phyloP scores from a whole-genome alignment of 2,113 vertebrate genomes.

The Haemorhous mexicanus region DNA sequence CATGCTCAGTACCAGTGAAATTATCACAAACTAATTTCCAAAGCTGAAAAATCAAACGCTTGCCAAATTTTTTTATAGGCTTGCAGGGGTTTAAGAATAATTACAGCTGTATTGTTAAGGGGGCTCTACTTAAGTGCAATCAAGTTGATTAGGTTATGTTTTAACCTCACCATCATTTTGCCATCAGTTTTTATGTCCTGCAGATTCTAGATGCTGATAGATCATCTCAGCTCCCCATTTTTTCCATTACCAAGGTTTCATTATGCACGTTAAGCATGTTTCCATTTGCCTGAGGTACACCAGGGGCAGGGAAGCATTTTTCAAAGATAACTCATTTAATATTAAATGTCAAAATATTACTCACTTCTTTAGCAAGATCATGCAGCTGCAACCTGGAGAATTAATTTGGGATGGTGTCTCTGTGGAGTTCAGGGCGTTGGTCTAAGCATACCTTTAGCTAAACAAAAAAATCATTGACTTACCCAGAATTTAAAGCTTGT shows the following conservation, averaged over 20 bases:
- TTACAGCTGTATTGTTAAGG: not conserved
- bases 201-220: conserved; percentile 49
- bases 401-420: conserved; percentile 68
- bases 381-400: conserved; percentile 73
- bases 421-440: conserved; percentile 64
- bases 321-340: conserved; percentile 76
- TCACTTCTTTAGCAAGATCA: conserved; percentile 73
- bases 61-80: not conserved
- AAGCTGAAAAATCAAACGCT: not conserved
- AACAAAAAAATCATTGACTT: conserved; percentile 58
- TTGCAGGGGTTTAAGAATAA: conserved; percentile 6
- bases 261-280: conserved; percentile 73
- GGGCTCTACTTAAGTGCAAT: not conserved
- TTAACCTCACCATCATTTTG: conserved; percentile 12
- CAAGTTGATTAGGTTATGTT: conserved; percentile 21
- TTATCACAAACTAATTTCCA: not conserved
- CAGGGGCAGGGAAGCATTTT: conserved; percentile 75
- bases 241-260: conserved; percentile 75
- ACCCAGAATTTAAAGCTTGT: conserved; percentile 46
- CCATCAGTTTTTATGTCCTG: conserved; percentile 20
- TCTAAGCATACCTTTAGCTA: conserved; percentile 60
- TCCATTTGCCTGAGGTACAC: conserved; percentile 70
- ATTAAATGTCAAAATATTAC: conserved; percentile 78
- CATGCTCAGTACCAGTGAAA: not conserved
- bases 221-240: conserved; percentile 52